Evolutionary conservation across 2,888 invertebrate genomes (phyloP).

Genomic region (Drosophila robusta): DNA sequence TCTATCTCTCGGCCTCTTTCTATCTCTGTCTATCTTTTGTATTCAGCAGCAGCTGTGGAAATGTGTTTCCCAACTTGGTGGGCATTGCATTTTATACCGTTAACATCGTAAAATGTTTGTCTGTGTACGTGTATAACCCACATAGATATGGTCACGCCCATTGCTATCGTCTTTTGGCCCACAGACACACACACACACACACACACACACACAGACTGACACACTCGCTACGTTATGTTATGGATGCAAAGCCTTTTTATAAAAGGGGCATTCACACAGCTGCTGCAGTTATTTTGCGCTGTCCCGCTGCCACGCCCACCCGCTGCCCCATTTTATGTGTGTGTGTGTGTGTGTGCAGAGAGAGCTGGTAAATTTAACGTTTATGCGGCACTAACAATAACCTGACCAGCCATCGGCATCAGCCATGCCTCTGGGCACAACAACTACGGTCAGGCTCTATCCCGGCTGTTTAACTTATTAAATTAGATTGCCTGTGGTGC

Average conservation of each 20-base stretch:
- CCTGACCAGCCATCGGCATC: conserved; percentile 44
- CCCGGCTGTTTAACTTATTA: conserved; percentile 56
- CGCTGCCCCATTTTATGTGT: conserved; percentile 29
- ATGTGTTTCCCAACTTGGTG: conserved; percentile 1
- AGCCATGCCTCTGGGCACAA: conserved; percentile 6
- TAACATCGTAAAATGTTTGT: conserved; percentile 70
- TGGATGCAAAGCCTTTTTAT: conserved; percentile 40
- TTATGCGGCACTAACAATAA: conserved; percentile 66
- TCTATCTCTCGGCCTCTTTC: background rate
- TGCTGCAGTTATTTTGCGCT: conserved; percentile 53
- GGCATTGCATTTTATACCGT: conserved; percentile 63
- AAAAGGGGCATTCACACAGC: conserved; percentile 31
- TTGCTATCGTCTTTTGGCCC: conserved; percentile 20
- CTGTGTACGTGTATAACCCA: conserved; percentile 39
- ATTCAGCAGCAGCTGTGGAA: background rate
- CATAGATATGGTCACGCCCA: conserved; percentile 54
- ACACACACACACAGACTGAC: conserved; percentile 5
- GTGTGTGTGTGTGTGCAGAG: background rate
- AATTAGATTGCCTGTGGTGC: conserved; percentile 58
- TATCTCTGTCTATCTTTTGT: background rate
- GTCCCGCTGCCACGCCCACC: conserved; percentile 34
- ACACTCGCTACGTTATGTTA: conserved; percentile 10
- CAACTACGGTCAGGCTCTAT: conserved; percentile 9
- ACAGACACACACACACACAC: conserved; percentile 15
- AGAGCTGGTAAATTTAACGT: conserved; percentile 52